A percentile compares a stretch with the other conserved stretches of the same genome.
Conservation (phyloP, 1,140 invertebrate species). For the Drosophila auraria region DNA sequence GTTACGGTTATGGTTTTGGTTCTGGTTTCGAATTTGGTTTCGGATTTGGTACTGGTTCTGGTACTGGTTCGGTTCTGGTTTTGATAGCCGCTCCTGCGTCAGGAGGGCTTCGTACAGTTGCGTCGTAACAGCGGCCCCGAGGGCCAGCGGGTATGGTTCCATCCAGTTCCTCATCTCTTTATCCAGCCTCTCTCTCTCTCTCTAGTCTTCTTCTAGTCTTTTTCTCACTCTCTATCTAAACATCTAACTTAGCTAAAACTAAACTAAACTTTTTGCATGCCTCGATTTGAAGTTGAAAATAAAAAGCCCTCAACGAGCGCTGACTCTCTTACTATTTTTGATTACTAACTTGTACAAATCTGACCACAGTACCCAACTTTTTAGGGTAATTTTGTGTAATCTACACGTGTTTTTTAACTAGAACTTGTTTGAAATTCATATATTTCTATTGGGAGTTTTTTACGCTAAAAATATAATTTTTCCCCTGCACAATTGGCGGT, state of each 20-base stretch:
- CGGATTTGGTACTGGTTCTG: conserved; percentile 55
- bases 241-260: conserved; percentile 31
- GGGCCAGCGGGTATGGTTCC: conserved; percentile 83
- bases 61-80: conserved; percentile 55
- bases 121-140: conserved; percentile 84
- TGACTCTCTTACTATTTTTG: conserved; percentile 33
- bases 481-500: conserved; percentile 40
- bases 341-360: conserved; percentile 54
- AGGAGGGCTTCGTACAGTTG: conserved; percentile 84
- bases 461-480: conserved; percentile 14
- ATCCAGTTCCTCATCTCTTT: conserved; percentile 64
- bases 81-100: conserved; percentile 81
- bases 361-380: conserved; percentile 42
- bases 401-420: conserved; percentile 39
- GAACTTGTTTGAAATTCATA: conserved; percentile 36
- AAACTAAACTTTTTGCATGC: conserved; percentile 71
- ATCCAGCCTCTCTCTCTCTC: conserved; percentile 61
- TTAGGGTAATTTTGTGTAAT: conserved; percentile 61
- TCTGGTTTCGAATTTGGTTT: conserved; percentile 39
- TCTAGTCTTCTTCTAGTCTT: conserved; percentile 31
- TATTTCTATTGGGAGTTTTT: conserved; percentile 32
- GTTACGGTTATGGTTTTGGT: conserved; percentile 52
- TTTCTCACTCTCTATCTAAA: conserved; percentile 23
- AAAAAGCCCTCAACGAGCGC: conserved; percentile 49
- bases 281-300: conserved; percentile 49